phyloP scores from a whole-genome alignment of 1,140 invertebrate species.

The Pissodes strobi region DNA sequence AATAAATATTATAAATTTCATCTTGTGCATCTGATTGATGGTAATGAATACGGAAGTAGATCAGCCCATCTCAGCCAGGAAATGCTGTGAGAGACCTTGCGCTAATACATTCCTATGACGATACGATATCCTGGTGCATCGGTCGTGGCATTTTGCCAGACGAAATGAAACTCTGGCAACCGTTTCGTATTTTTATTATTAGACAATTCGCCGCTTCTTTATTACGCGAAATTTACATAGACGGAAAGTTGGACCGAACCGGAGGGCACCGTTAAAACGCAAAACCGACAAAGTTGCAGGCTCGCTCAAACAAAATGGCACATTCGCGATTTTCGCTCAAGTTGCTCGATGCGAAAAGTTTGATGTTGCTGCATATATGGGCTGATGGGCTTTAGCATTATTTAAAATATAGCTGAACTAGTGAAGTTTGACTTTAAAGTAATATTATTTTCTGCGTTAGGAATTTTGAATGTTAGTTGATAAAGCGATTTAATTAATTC shows the following conservation, averaged over 20 bases:
- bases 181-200: conserved; percentile 40
- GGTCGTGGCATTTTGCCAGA: conserved; percentile 29
- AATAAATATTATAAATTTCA: neutral
- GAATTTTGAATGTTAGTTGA: too few species aligned
- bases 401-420: conserved; percentile 4
- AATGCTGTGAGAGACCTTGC: conserved; percentile 16
- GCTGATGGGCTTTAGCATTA: conserved; percentile 13
- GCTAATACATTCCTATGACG: conserved; percentile 22
- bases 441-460: too few species aligned
- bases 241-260: conserved; percentile 31
- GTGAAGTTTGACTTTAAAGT: conserved; percentile 2
- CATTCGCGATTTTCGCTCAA: conserved; percentile 27
- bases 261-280: conserved; percentile 25
- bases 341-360: conserved; percentile 17
- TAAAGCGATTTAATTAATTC: too few species aligned
- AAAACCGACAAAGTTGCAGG: conserved; percentile 25
- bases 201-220: conserved; percentile 40
- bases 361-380: conserved; percentile 12
- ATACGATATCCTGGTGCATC: conserved; percentile 31
- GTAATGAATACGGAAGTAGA: conserved; percentile 26
- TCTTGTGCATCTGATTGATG: neutral
- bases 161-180: conserved; percentile 27
- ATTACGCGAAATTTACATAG: conserved; percentile 38
- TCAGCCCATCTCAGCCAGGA: conserved; percentile 11
- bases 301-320: conserved; percentile 20